These are phyloP conservation scores for Brachionus rubens DNA, from an alignment of 1,140 invertebrate genomes.

Conservation along the genomic window DNA sequence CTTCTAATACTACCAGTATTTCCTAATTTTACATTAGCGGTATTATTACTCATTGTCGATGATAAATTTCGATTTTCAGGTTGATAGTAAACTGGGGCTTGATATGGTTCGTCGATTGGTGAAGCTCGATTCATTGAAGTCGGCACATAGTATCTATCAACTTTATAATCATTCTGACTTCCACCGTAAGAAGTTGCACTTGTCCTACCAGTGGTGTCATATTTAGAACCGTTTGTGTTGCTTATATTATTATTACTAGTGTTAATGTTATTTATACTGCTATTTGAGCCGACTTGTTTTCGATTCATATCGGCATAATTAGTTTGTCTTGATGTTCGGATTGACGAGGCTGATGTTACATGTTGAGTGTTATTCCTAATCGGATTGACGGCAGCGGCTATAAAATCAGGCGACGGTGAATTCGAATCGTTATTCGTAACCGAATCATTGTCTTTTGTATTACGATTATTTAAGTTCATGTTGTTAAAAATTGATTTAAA, in stretches of 20 bases:
- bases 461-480: neutral
- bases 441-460: constrained; percentile 2
- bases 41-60: constrained; percentile 17
- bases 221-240: too few relatives aligned
- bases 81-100: constrained; percentile 36
- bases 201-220: too few relatives aligned
- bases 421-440: constrained; percentile 1
- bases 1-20: constrained; percentile 8
- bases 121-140: neutral
- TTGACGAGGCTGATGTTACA: constrained; percentile 14
- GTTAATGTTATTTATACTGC: constrained; percentile 27
- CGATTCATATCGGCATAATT: constrained; percentile 32
- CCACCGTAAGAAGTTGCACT: constrained; percentile 14
- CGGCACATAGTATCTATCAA: constrained; percentile 25
- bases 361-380: constrained; percentile 22
- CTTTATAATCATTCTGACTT: constrained; percentile 32
- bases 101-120: constrained; percentile 22
- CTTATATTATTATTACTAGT: neutral
- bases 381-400: constrained; percentile 31
- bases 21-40: neutral
- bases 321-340: constrained; percentile 20
- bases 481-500: constrained; percentile 44
- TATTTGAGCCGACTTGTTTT: constrained; percentile 26
- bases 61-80: constrained; percentile 3
- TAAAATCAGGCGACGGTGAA: constrained; percentile 40